Evolutionary conservation across 2,797 vertebrate species (phyloP).

Genomic region (Heliangelus exortis): DNA sequence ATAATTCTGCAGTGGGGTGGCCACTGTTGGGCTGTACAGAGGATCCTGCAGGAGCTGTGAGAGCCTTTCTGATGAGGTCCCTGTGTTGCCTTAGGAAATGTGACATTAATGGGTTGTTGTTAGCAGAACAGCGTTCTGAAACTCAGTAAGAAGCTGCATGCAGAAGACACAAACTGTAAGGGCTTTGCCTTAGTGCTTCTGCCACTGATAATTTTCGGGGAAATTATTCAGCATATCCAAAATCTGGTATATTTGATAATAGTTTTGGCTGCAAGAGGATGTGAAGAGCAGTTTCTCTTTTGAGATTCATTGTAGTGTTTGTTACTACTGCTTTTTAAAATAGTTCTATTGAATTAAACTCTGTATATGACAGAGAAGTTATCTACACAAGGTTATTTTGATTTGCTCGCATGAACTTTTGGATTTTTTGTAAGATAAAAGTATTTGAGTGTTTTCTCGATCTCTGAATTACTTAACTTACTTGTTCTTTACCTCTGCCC

Average conservation of each 20-base stretch:
- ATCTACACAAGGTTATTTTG: not conserved
- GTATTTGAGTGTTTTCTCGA: not conserved
- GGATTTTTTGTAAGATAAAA: not conserved
- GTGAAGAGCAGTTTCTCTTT: not conserved
- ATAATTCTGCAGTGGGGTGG: not conserved
- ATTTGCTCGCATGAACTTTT: not conserved
- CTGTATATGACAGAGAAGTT: not conserved
- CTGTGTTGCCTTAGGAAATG: not conserved
- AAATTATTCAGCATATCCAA: not conserved
- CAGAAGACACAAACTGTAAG: not conserved
- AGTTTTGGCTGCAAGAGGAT: not conserved
- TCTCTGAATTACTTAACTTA: not conserved
- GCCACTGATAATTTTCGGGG: not conserved
- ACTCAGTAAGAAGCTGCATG: not conserved
- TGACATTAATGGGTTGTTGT: not conserved
- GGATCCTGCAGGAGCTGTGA: rapidly evolving
- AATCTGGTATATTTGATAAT: not conserved
- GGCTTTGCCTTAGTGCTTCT: not conserved
- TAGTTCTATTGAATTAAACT: not conserved
- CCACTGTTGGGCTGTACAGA: not conserved
- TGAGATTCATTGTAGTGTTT: not conserved
- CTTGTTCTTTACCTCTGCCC: not conserved
- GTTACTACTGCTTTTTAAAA: not conserved
- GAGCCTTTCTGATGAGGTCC: not conserved
- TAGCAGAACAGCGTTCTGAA: not conserved